These are phyloP conservation scores for Oostethus manadensis DNA, from an alignment of 2,113 vertebrate species.

Conservation along the genomic window DNA sequence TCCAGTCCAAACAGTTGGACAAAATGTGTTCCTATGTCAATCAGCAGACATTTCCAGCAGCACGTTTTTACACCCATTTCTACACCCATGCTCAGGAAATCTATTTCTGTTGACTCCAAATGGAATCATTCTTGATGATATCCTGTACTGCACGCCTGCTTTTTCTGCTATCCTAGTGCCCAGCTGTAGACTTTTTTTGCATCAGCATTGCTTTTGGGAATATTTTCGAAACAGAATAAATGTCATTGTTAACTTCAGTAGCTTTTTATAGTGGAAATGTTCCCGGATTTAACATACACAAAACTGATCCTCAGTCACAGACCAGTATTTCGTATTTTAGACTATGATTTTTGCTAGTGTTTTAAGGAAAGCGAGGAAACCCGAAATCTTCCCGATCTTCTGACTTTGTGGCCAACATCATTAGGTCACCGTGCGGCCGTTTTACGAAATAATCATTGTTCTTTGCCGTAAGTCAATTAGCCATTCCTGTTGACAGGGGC, in stretches of 20 bases:
- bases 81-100: conserved; percentile 61
- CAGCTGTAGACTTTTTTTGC: conserved; percentile 17
- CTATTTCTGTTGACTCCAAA: conserved; percentile 45
- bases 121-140: conserved; percentile 67
- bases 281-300: not conserved
- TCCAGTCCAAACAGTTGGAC: conserved; percentile 57
- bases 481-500: too few relatives aligned
- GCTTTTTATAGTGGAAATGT: not conserved
- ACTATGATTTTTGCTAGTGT: not conserved
- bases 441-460: too few relatives aligned
- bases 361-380: too few relatives aligned
- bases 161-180: conserved; percentile 21
- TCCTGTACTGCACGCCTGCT: conserved; percentile 45
- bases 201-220: conserved; percentile 6
- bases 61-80: conserved; percentile 45
- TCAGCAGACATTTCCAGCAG: conserved; percentile 69
- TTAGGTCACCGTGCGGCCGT: too few relatives aligned
- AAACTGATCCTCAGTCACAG: not conserved
- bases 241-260: not conserved
- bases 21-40: conserved; percentile 58
- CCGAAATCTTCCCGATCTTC: too few relatives aligned
- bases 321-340: not conserved
- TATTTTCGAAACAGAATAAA: conserved; percentile 1
- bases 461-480: too few relatives aligned
- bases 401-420: too few relatives aligned